Percentiles rank a stretch among this genome's conserved stretches.
Conservation (phyloP, 2,797 vertebrate genomes). For the Myotis planiceps region DNA sequence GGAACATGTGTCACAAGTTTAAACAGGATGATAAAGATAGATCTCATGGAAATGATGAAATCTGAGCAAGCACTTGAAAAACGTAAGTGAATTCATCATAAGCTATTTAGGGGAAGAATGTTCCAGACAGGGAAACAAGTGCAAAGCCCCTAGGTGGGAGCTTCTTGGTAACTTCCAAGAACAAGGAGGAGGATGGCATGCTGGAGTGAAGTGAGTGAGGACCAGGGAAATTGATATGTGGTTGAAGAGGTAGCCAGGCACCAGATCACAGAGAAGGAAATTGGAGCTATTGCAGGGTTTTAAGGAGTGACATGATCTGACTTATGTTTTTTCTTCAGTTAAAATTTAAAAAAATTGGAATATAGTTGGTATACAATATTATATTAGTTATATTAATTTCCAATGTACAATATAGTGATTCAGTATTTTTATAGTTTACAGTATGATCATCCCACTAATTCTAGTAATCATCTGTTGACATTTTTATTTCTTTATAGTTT, state of each 20-base stretch:
- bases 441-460: background rate
- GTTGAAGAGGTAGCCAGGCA: background rate
- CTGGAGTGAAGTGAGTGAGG: background rate
- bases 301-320: background rate
- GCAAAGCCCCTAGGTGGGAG: background rate
- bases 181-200: background rate
- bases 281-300: background rate
- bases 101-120: background rate
- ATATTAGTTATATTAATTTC: background rate
- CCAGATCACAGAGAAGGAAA: background rate
- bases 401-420: background rate
- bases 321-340: background rate
- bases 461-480: background rate
- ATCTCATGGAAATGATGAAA: background rate
- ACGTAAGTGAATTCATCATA: background rate
- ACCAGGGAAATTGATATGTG: background rate
- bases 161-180: background rate
- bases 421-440: background rate
- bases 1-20: background rate
- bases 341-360: background rate
- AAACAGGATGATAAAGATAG: background rate
- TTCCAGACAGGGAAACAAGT: background rate
- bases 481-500: background rate
- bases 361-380: background rate
- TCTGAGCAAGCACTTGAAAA: background rate